Conservation (phyloP, 2,888 invertebrate species). For the Glomeris marginata region DNA sequence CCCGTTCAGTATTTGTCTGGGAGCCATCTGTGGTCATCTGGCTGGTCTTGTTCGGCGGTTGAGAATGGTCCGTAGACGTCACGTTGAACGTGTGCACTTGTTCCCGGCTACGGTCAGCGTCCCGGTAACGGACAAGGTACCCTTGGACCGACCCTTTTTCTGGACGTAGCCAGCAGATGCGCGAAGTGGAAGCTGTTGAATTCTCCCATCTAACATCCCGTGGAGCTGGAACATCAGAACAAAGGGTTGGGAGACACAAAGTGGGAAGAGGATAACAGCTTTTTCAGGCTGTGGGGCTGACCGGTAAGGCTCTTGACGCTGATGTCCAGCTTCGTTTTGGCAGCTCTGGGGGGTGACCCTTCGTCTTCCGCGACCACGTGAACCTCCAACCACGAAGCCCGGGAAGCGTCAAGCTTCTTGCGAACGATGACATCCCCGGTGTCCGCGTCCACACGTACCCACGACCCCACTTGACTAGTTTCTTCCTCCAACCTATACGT, state of each 20-base stretch:
- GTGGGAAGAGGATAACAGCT: no score
- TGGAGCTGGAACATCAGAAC: not conserved
- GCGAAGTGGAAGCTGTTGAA: not conserved
- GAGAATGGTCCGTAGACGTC: not conserved
- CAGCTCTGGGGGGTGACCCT: constrained; percentile 2
- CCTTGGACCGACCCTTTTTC: not conserved
- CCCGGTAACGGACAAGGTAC: constrained; percentile 3
- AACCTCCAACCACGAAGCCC: not conserved
- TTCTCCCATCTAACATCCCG: constrained; percentile 4
- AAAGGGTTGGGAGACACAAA: no score
- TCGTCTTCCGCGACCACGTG: constrained; percentile 6
- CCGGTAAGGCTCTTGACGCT: constrained; percentile 1
- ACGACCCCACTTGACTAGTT: no score
- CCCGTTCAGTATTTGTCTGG: not conserved
- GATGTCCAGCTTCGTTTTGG: not conserved
- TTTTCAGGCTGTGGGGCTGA: no score
- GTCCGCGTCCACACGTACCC: no score
- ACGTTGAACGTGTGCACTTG: not conserved
- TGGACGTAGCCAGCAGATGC: constrained; percentile 7
- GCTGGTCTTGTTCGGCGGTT: no score
- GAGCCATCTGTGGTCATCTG: not conserved
- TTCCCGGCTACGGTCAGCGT: not conserved
- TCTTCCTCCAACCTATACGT: not conserved
- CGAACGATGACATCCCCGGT: no score
- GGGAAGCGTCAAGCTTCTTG: no score